Conservation (phyloP, 2,113 vertebrate species). For the Clarias magur region DNA sequence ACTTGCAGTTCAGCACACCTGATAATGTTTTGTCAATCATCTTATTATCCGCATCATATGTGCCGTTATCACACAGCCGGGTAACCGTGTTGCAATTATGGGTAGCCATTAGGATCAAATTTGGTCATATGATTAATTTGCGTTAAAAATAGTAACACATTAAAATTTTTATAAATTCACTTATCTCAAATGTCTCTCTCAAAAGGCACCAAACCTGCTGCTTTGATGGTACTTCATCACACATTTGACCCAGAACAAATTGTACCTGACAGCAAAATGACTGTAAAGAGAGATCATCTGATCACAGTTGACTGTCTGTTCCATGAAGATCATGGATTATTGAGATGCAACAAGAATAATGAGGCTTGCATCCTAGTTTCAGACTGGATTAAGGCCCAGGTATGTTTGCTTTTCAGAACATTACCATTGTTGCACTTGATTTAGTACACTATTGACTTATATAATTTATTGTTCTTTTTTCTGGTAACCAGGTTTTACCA, state of each 20-base stretch:
- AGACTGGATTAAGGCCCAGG: not conserved
- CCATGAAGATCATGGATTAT: constrained; percentile 2
- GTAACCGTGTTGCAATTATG: no score
- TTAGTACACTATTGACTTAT: not conserved
- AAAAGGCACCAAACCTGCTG: not conserved
- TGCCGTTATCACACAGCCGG: no score
- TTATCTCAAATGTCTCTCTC: not conserved
- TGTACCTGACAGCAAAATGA: not conserved
- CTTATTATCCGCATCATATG: no score
- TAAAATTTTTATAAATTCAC: not conserved
- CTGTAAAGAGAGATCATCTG: not conserved
- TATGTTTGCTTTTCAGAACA: not conserved
- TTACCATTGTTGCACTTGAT: not conserved
- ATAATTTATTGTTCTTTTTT: not conserved
- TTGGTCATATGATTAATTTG: no score
- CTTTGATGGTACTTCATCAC: not conserved
- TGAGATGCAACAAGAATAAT: not conserved
- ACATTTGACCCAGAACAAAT: not conserved
- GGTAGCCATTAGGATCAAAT: no score
- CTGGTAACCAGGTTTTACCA: not conserved
- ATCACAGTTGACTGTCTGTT: not conserved
- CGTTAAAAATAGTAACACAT: not conserved
- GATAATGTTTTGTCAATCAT: no score
- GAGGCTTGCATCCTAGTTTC: accelerated
- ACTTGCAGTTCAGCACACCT: no score